Conservation (phyloP, 2,113 vertebrate species). For the Jaculus jaculus region DNA sequence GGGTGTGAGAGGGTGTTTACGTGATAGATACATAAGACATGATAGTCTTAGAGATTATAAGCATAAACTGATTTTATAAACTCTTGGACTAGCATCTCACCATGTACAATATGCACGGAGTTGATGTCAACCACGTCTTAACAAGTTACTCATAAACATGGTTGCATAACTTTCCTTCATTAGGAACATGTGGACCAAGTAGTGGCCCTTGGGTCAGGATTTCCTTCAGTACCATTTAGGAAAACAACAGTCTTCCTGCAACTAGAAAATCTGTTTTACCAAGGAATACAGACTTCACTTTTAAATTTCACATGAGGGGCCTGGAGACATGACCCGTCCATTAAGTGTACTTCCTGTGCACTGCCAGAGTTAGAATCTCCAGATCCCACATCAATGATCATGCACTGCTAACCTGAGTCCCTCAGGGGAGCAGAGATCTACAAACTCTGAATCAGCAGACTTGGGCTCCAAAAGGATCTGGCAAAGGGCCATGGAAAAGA, state of each 20-base stretch:
- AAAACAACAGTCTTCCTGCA: constrained; percentile 82
- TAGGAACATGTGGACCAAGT: constrained; percentile 77
- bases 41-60: constrained; percentile 81
- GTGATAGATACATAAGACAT: no score
- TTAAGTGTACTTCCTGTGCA: no score
- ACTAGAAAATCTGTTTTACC: constrained; percentile 67
- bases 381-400: no score
- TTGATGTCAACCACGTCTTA: constrained; percentile 83
- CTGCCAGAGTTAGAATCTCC: no score
- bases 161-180: constrained; percentile 78
- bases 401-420: no score
- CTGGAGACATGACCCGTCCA: no score
- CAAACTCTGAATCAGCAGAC: no score
- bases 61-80: constrained; percentile 87
- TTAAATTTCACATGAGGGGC: background rate
- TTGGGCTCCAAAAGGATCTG: no score
- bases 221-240: constrained; percentile 73
- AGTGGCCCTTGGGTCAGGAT: constrained; percentile 74
- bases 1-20: background rate
- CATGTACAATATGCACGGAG: constrained; percentile 88
- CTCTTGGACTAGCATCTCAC: constrained; percentile 83
- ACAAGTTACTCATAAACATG: constrained; percentile 83
- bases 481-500: no score
- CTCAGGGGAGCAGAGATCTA: no score
- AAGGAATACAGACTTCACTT: constrained; percentile 28